phyloP scores from a whole-genome alignment of 2,113 vertebrate genomes.

The Cygnus atratus region DNA sequence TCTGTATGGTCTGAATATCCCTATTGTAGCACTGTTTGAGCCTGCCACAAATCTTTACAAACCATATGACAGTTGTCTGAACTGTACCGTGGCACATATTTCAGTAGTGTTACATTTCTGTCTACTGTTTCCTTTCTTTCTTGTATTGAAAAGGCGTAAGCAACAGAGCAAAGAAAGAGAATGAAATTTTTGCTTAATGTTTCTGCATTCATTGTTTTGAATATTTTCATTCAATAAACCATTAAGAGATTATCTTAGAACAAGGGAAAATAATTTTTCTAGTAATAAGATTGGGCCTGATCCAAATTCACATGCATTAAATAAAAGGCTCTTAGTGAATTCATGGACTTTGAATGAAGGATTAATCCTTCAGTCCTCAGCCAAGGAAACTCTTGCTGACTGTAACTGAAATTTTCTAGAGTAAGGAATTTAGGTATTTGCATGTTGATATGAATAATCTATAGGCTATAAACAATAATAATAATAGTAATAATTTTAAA shows the following conservation, averaged over 20 bases:
- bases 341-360: neutral
- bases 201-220: neutral
- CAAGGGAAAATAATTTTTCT: slow-evolving; percentile 19
- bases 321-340: slow-evolving; percentile 35
- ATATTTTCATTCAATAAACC: neutral
- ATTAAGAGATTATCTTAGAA: neutral
- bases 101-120: neutral
- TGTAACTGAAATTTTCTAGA: neutral
- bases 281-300: neutral
- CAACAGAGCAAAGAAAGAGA: neutral
- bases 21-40: neutral
- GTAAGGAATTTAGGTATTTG: neutral
- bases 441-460: neutral
- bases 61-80: neutral
- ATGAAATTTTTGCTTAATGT: neutral
- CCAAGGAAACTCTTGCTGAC: neutral
- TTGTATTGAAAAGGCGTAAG: neutral
- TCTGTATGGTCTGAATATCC: neutral
- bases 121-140: slow-evolving; percentile 1
- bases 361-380: neutral
- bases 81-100: neutral
- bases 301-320: neutral
- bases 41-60: neutral
- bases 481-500: neutral
- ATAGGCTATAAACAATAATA: neutral